These are phyloP conservation scores for Acromyrmex echinatior DNA, from an alignment of 1,140 invertebrate species.

Conservation along the genomic window DNA sequence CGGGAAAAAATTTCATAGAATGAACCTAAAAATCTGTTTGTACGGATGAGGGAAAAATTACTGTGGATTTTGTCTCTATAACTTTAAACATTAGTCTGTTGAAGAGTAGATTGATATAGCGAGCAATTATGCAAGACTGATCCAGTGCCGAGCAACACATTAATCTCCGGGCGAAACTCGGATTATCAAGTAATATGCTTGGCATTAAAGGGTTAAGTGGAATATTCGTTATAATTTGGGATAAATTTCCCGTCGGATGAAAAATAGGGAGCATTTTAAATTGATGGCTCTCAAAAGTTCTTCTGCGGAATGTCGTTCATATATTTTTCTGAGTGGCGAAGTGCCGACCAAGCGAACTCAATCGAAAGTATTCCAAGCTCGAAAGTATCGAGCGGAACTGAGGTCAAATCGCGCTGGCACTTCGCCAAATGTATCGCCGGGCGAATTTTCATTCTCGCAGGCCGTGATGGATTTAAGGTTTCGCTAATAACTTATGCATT, in stretches of 20 bases:
- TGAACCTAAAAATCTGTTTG: slow-evolving; percentile 43
- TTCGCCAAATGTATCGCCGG: slow-evolving; percentile 35
- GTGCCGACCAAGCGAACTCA: slow-evolving; percentile 16
- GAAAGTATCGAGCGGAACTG: not conserved
- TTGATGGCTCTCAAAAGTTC: slow-evolving; percentile 36
- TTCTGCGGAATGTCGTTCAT: not conserved
- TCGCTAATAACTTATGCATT: not conserved
- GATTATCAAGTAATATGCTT: slow-evolving; percentile 60
- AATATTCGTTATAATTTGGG: slow-evolving; percentile 48
- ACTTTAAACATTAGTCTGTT: slow-evolving; percentile 43
- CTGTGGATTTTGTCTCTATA: not conserved
- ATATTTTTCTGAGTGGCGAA: slow-evolving; percentile 28
- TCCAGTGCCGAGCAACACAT: slow-evolving; percentile 46
- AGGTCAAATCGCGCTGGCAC: slow-evolving; percentile 54
- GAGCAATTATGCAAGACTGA: slow-evolving; percentile 62
- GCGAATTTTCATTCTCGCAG: slow-evolving; percentile 58
- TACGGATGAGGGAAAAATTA: too few relatives aligned
- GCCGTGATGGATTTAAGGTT: slow-evolving; percentile 21
- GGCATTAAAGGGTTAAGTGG: slow-evolving; percentile 54
- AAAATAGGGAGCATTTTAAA: slow-evolving; percentile 53
- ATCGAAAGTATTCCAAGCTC: slow-evolving; percentile 40
- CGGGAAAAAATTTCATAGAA: not conserved
- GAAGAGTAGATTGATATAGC: slow-evolving; percentile 51
- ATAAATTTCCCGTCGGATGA: slow-evolving; percentile 41
- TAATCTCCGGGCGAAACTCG: slow-evolving; percentile 47